Percentiles rank a stretch among this genome's conserved stretches.
These are phyloP conservation scores for Helicoverpa armigera DNA, from an alignment of 1,140 invertebrate species.

Conservation along the genomic window DNA sequence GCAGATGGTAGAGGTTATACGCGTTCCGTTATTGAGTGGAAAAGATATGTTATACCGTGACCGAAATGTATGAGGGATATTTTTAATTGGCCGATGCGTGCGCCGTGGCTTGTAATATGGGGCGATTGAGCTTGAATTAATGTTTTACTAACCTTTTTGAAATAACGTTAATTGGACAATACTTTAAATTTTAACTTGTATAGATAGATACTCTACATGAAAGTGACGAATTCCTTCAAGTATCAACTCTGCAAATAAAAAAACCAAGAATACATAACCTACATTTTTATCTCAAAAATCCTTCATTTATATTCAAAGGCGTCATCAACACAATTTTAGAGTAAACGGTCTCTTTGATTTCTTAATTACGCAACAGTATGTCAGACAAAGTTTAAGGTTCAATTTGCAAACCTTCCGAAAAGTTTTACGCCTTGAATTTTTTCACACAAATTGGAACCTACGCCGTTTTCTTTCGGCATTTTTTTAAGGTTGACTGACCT, in stretches of 20 bases:
- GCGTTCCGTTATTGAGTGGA: constrained; percentile 8
- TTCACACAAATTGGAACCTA: neutral
- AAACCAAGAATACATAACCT: too few relatives aligned
- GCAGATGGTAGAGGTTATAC: constrained; percentile 6
- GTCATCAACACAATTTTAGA: neutral
- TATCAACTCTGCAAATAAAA: neutral
- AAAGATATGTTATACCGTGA: constrained; percentile 19
- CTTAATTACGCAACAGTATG: neutral
- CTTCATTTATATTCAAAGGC: constrained; percentile 7
- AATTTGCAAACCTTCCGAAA: neutral
- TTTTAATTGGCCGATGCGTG: neutral
- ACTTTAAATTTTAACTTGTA: too few relatives aligned
- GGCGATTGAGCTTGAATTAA: neutral
- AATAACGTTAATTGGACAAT: neutral
- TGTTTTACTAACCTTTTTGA: neutral
- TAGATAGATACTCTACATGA: neutral
- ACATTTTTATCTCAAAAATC: neutral
- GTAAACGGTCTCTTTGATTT: neutral
- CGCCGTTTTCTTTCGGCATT: too few relatives aligned
- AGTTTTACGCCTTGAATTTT: too few relatives aligned
- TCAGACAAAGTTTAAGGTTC: neutral
- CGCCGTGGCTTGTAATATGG: neutral
- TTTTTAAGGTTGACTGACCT: too few relatives aligned
- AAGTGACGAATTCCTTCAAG: constrained; percentile 1
- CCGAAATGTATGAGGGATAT: constrained; percentile 3